Evolutionary conservation across 2,113 vertebrate species (phyloP).

Genomic region (Ploceus nigricollis): DNA sequence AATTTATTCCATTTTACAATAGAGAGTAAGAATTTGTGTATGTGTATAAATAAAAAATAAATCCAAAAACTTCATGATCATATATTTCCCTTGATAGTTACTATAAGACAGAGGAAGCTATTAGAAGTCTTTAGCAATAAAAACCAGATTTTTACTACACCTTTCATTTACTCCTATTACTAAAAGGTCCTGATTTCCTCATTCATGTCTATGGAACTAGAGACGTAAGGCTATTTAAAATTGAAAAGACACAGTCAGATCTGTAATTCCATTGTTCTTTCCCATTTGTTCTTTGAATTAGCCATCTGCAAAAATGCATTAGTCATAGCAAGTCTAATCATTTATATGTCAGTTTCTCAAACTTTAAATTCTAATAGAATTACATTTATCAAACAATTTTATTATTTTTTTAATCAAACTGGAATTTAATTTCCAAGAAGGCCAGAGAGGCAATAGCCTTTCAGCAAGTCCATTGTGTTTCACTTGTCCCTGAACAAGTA

Average conservation of each 20-base stretch:
- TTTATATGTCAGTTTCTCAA: neutral
- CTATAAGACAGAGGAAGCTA: neutral
- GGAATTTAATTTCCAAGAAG: neutral
- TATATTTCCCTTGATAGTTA: neutral
- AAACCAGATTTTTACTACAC: neutral
- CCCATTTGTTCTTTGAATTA: neutral
- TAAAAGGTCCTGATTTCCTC: neutral
- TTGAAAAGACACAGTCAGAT: neutral
- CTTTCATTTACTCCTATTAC: neutral
- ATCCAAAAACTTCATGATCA: neutral
- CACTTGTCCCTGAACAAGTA: neutral
- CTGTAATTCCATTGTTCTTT: neutral
- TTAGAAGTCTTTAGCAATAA: neutral
- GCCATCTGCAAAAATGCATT: neutral
- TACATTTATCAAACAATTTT: neutral
- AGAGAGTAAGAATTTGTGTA: neutral
- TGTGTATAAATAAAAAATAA: neutral
- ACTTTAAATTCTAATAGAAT: neutral
- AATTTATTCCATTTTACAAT: neutral
- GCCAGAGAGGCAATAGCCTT: neutral
- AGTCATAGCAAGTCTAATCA: accelerated
- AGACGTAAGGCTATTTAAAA: neutral
- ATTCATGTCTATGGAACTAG: neutral
- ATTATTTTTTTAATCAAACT: neutral
- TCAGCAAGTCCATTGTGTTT: neutral